Conservation (phyloP, 2,888 invertebrate species). For the Philonicus albiceps region DNA sequence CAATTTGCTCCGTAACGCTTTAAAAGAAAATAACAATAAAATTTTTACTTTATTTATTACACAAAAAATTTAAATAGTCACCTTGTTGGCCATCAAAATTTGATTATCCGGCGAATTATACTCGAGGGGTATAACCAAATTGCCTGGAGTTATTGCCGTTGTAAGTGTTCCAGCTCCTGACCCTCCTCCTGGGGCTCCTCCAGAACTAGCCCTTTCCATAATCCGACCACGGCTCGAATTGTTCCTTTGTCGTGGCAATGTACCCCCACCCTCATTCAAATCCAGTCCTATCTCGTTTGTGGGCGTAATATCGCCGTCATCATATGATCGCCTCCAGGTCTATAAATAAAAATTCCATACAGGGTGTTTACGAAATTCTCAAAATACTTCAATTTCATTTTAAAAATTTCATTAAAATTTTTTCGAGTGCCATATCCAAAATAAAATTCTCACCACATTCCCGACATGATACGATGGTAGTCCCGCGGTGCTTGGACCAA, state of each 20-base stretch:
- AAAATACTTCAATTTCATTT: no score
- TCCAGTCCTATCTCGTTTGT: constrained; percentile 75
- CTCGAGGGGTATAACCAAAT: constrained; percentile 54
- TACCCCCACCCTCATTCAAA: constrained; percentile 73
- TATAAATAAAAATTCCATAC: constrained; percentile 49
- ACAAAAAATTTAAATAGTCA: no score
- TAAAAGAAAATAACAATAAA: not conserved
- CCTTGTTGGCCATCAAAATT: constrained; percentile 44
- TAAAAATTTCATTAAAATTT: no score
- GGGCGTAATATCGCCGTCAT: constrained; percentile 89
- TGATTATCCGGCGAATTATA: constrained; percentile 37
- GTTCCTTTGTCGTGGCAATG: constrained; percentile 80
- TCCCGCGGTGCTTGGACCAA: constrained; percentile 51
- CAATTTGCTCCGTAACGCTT: constrained; percentile 69
- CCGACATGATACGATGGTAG: constrained; percentile 55
- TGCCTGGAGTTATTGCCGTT: not conserved
- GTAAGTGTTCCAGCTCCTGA: not conserved
- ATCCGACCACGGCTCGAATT: constrained; percentile 51
- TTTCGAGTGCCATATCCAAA: no score
- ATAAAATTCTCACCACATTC: constrained; percentile 56
- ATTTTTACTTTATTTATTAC: no score
- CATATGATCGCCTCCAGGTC: constrained; percentile 79
- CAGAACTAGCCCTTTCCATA: constrained; percentile 52
- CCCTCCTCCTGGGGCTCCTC: not conserved
- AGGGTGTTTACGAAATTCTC: no score